These are phyloP conservation scores for Cricetomys ansorgei DNA, from an alignment of 2,113 vertebrate species.

Conservation along the genomic window DNA sequence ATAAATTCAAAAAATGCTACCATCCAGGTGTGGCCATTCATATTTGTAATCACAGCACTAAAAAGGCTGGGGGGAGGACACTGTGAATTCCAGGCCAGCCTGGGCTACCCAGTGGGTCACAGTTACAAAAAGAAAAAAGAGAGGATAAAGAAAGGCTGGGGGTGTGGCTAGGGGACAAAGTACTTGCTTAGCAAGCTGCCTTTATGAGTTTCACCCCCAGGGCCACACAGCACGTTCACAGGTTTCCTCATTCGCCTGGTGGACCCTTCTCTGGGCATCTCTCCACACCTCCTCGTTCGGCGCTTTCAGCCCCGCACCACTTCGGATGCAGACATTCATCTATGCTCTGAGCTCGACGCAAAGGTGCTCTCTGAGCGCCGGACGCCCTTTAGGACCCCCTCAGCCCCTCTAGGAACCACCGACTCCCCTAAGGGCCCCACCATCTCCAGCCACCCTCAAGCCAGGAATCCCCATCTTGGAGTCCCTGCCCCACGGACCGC, in stretches of 20 bases:
- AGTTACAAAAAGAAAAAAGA: not conserved
- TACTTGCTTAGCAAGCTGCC: not conserved
- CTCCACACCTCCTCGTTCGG: not conserved
- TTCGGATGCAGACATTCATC: not conserved
- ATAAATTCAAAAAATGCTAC: not conserved
- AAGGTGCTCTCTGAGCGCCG: not conserved
- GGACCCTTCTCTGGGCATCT: not conserved
- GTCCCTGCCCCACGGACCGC: not conserved
- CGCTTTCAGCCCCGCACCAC: not conserved
- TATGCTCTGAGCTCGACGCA: not conserved
- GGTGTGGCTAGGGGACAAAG: no score
- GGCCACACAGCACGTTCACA: constrained; percentile 10
- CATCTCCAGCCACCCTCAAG: not conserved
- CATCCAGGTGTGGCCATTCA: not conserved
- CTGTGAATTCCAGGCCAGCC: not conserved
- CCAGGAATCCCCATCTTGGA: not conserved
- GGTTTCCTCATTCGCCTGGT: constrained; percentile 56
- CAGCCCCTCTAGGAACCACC: not conserved
- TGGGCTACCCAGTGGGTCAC: not conserved
- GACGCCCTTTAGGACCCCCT: not conserved
- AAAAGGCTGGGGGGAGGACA: not conserved
- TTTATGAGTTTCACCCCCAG: not conserved
- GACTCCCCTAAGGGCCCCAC: not conserved
- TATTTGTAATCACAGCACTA: not conserved
- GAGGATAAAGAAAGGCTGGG: not conserved